Evolutionary conservation across 1,140 invertebrate genomes (phyloP), one percentile per base, ranked within the genome.

Genomic region (Plectrocnemia conspersa): DNA sequence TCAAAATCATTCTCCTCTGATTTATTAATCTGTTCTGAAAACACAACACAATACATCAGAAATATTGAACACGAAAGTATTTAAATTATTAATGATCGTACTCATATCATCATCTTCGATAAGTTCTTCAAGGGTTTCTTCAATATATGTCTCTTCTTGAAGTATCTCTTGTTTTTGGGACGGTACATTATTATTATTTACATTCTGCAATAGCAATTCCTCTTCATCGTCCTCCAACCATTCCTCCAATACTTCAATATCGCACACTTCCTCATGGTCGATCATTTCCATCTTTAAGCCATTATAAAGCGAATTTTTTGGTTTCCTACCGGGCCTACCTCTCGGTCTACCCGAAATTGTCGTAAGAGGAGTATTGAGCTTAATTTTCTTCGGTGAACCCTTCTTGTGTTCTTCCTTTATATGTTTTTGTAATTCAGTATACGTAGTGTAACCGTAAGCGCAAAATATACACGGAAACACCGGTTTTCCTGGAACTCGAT

Each of bases 391-490:
- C 35, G 21, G 40, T 6, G 41, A 2, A 16, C 13, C 33, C 22
- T 36, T 38, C 38, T 50, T 36, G 38, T 60, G 58, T 25, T 52
- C 54, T 5, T 27, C 22, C n/a, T 33, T 40, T 24, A 60, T 60
- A 49, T 60, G 58, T 10, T 54, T 42, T 4, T 55, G 49, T 2
- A 60, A 36, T 32, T 60, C 54, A 3, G 22, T 27, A 33, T 40
- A 56, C 25, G 58, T 52, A 16, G 54, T 56, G 24, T 48, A 60
- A 61, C 59, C 59, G 27, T 50, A 61, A n/a, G 54, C 54, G 25
- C 59, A 61, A 13, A 61, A 24, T 10, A 61, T 57, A 24, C 59
- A 61, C n/a, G 59, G 59, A 25, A 54, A 61, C 11, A 61, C 42
- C 13, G 49, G 36, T 18, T 52, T 33, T 15, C 50, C 36, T 1